phyloP scores from a whole-genome alignment of 2,888 invertebrate genomes.

The Thymelicus lineola region DNA sequence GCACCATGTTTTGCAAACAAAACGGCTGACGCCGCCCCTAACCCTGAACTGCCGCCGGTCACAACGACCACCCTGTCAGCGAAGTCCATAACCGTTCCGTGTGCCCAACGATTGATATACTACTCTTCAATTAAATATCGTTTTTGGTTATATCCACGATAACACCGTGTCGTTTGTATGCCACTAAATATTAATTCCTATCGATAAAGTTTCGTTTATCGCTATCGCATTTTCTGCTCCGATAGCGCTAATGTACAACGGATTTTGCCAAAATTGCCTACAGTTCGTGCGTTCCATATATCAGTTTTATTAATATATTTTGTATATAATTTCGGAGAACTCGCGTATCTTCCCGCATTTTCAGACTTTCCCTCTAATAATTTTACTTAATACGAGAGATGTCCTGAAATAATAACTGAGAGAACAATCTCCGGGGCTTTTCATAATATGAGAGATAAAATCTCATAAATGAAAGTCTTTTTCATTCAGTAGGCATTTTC shows the following conservation, averaged over 20 bases:
- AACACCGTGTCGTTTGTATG: neutral
- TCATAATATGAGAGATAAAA: constrained; percentile 19
- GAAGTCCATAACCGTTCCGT: constrained; percentile 51
- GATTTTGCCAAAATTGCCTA: constrained; percentile 9
- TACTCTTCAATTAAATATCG: neutral
- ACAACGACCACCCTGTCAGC: constrained; percentile 63
- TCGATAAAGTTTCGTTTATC: constrained; percentile 3
- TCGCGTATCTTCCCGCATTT: neutral
- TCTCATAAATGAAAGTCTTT: constrained; percentile 24
- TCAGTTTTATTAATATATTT: constrained; percentile 1
- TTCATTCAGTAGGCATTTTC: constrained; percentile 4
- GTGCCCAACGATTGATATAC: neutral
- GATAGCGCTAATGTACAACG: constrained; percentile 10
- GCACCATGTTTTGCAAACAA: constrained; percentile 62
- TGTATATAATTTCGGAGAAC: neutral
- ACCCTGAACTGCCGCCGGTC: constrained; percentile 67
- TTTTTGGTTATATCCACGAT: constrained; percentile 11
- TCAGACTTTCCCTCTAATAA: neutral
- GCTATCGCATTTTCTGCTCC: constrained; percentile 15
- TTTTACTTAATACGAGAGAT: constrained; percentile 9
- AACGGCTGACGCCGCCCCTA: constrained; percentile 65
- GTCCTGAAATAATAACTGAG: constrained; percentile 21
- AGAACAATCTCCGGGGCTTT: constrained; percentile 3
- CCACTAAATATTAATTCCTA: constrained; percentile 2
- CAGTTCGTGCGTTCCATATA: constrained; percentile 6